Conservation (phyloP, 1,140 invertebrate genomes). For the Tigriopus japonicus region DNA sequence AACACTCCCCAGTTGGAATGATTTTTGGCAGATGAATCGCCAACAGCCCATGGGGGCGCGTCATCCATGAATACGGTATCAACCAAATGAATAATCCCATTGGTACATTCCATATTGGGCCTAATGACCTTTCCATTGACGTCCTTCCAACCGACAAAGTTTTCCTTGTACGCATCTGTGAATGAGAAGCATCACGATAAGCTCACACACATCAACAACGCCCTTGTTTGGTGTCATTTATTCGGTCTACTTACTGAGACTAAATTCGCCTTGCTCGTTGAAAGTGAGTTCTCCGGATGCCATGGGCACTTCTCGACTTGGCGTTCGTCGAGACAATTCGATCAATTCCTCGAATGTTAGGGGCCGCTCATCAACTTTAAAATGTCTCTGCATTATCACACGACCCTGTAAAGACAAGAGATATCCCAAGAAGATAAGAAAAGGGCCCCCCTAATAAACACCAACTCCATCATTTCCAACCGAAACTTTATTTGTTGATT, state of each 20-base stretch:
- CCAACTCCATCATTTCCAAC: too few relatives aligned
- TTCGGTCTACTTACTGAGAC: neutral
- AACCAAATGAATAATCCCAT: conserved; percentile 80
- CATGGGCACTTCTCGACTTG: neutral
- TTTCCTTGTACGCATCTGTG: conserved; percentile 12
- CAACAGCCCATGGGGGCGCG: neutral
- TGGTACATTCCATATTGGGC: conserved; percentile 73
- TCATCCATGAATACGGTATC: conserved; percentile 49
- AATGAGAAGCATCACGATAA: conserved; percentile 1
- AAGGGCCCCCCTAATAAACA: neutral
- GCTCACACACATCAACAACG: neutral
- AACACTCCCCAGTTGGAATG: too few relatives aligned
- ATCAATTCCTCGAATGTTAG: neutral
- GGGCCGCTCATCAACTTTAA: neutral
- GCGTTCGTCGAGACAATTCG: neutral
- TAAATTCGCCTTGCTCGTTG: neutral
- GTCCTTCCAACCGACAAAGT: conserved; percentile 55
- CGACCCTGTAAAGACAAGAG: neutral
- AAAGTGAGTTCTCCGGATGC: neutral
- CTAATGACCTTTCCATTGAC: conserved; percentile 60
- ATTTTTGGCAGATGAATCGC: too few relatives aligned
- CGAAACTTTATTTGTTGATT: too few relatives aligned
- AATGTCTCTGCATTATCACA: neutral
- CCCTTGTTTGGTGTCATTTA: too few relatives aligned
- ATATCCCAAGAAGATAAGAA: neutral